Percentiles rank a stretch among this genome's conserved stretches.
Conservation (phyloP, 1,140 invertebrate species). For the Metopolophium dirhodum region DNA sequence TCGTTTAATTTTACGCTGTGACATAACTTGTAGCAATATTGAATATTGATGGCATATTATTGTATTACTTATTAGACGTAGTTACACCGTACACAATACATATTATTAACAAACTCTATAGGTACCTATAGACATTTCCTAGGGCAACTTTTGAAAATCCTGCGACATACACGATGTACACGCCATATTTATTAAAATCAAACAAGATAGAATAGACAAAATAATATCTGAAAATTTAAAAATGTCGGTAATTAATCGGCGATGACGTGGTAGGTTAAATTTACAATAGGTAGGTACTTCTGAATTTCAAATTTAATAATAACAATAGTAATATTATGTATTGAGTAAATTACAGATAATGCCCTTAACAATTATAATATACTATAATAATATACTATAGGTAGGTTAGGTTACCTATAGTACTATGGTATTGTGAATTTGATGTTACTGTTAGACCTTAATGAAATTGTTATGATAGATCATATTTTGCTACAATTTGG, state of each 20-base stretch:
- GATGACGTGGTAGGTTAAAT: neutral
- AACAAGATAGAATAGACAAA: neutral
- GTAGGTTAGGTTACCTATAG: too few species aligned
- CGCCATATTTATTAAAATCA: neutral
- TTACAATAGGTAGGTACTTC: neutral
- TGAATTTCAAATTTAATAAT: neutral
- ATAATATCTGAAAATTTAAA: neutral
- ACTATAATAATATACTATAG: neutral
- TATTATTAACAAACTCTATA: neutral
- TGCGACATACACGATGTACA: neutral
- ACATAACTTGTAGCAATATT: too few species aligned
- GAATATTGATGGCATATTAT: too few species aligned
- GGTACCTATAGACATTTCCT: neutral
- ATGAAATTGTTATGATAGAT: neutral
- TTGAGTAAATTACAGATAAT: neutral
- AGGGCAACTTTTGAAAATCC: neutral
- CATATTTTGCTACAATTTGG: neutral
- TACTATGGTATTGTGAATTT: neutral
- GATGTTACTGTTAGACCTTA: neutral
- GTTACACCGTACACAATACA: neutral
- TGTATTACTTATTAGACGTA: neutral
- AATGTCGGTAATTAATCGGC: neutral
- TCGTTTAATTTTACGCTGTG: neutral
- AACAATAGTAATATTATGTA: neutral
- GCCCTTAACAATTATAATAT: neutral